These are phyloP conservation scores for Chlorodrepanis virens DNA, from an alignment of 2,113 vertebrate genomes.

Conservation along the genomic window DNA sequence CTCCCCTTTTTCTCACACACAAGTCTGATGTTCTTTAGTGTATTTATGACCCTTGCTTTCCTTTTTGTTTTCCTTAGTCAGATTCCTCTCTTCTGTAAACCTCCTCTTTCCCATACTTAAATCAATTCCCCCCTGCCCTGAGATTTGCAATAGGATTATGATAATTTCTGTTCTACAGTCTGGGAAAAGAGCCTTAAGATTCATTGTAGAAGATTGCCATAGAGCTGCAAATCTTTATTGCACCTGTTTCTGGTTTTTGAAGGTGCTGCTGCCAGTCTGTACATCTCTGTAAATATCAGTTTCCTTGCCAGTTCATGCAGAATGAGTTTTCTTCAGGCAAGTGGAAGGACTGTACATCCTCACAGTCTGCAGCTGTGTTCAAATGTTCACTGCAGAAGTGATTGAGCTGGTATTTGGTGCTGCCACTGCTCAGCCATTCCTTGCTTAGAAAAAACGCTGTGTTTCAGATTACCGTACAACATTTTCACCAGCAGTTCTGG, in stretches of 20 bases:
- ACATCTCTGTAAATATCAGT: not conserved
- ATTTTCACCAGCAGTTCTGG: not conserved
- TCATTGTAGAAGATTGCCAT: not conserved
- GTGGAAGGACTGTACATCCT: not conserved
- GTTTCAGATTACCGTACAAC: not conserved
- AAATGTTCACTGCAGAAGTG: not conserved
- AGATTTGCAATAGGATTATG: not conserved
- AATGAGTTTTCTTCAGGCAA: not conserved
- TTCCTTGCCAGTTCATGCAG: not conserved
- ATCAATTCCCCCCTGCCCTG: not conserved
- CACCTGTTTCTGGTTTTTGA: not conserved
- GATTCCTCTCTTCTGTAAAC: not conserved
- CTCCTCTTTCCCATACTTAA: not conserved
- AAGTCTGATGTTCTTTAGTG: not conserved
- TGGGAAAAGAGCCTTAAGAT: not conserved
- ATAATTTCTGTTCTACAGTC: not conserved
- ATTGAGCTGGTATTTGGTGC: not conserved
- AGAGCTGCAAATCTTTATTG: not conserved
- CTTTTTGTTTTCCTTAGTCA: not conserved
- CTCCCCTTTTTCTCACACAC: fast-evolving
- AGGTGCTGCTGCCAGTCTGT: not conserved
- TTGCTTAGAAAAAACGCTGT: not conserved
- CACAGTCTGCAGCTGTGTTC: not conserved
- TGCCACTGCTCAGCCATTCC: not conserved
- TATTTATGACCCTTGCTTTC: not conserved